A percentile compares a stretch with the other conserved stretches of the same genome.
These are phyloP conservation scores for Hirtodrosophila confusa DNA, from an alignment of 2,888 invertebrate genomes.

Conservation along the genomic window DNA sequence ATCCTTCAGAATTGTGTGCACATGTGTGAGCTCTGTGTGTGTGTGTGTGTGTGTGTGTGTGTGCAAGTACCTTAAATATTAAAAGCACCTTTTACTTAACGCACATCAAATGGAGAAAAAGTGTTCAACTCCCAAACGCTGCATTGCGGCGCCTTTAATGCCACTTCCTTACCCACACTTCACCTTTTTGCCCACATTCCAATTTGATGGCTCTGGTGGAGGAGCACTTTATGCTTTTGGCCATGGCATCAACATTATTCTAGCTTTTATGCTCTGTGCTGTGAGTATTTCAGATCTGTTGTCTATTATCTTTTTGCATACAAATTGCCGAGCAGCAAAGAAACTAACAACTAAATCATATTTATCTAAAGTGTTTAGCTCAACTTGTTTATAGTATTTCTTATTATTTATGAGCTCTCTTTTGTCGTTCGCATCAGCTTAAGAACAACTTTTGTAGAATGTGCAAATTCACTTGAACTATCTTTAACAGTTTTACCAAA, in stretches of 20 bases:
- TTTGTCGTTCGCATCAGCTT: no score
- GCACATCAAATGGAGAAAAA: conserved; percentile 62
- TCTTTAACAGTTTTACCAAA: no score
- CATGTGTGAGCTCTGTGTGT: conserved; percentile 8
- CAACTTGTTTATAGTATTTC: background rate
- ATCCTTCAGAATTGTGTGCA: conserved; percentile 3
- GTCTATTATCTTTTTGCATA: background rate
- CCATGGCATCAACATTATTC: no score
- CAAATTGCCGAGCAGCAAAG: no score
- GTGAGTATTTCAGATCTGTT: background rate
- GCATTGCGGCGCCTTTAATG: conserved; percentile 12
- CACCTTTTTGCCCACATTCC: conserved; percentile 11
- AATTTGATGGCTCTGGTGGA: conserved; percentile 35
- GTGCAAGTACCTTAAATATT: conserved; percentile 58
- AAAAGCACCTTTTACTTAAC: conserved; percentile 66
- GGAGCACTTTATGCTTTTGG: conserved; percentile 17
- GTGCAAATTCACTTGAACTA: no score
- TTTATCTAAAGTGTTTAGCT: no score
- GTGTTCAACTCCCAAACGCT: conserved; percentile 32
- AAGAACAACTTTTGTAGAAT: no score
- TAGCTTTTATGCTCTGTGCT: background rate
- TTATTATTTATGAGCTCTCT: background rate
- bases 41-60: conserved; percentile 20
- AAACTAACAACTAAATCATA: no score
- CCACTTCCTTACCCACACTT: conserved; percentile 13